These are phyloP conservation scores for Eulemur mongoz DNA, from an alignment of 2,797 vertebrate species.

Conservation along the genomic window DNA sequence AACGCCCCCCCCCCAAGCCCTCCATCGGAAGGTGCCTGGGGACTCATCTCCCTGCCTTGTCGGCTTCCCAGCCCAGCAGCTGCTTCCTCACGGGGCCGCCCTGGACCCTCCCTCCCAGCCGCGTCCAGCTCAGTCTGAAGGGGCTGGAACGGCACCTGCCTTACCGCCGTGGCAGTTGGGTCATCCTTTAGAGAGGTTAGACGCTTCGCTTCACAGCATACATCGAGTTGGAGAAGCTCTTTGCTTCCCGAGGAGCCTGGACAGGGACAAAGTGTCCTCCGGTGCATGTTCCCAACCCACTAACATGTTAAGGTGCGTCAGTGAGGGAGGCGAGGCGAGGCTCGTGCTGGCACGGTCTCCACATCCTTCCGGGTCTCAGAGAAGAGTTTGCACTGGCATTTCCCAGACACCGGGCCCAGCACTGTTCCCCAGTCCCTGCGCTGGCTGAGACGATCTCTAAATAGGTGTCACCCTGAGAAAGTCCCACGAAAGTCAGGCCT, in stretches of 20 bases:
- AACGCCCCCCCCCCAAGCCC: background rate
- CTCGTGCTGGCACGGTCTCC: background rate
- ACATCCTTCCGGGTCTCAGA: background rate
- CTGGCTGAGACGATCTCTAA: background rate
- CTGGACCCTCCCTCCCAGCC: background rate
- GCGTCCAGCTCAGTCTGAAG: background rate
- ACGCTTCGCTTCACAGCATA: no score
- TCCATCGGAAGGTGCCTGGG: background rate
- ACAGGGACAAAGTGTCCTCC: background rate
- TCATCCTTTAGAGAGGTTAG: background rate
- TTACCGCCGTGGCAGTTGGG: background rate
- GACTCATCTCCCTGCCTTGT: background rate
- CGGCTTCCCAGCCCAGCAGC: accelerated
- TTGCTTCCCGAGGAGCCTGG: accelerated
- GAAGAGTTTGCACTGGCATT: background rate
- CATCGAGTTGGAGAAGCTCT: background rate
- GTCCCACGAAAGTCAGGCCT: background rate
- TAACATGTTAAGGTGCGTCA: accelerated
- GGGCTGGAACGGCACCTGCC: background rate
- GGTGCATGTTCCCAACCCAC: accelerated
- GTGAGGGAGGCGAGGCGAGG: background rate
- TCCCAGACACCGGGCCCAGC: background rate
- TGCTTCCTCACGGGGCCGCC: background rate
- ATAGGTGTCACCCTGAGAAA: background rate
- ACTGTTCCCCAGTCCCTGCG: background rate